Base-by-base conservation (phyloP, 2,797 vertebrate species). In the Parauchenoglanis punctatus region DNA sequence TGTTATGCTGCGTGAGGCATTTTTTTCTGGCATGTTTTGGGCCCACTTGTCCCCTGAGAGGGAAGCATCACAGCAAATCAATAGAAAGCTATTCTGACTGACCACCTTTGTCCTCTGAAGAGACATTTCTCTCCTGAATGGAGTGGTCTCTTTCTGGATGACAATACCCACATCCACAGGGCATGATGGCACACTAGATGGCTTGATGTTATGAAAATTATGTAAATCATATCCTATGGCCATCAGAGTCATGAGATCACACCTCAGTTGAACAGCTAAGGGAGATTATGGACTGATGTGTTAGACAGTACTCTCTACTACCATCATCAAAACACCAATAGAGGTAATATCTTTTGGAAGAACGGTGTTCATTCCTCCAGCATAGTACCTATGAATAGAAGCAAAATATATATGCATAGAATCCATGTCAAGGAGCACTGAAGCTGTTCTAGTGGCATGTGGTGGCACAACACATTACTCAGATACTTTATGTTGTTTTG, bases 1-100 rank as follows among this genome's bases (percentile, higher is more conserved):
- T 59, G 54, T 58, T 35, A 80, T 80, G 23, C 20, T 10, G 40
- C 11, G 10, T 67, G n/a, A 67, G n/a, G 15, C 7, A 67, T 31
- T 67, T 82, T 67, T 82, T 81, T 61, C 40, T 81, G 80, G 20
- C 80, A 81, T 81, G 78, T 81, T 81, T 81, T 61, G 35, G 78
- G 20, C 63, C 11, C 7, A 4, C 61, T 65, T 63, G 52, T 78
- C 54, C 5, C 5, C 40, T 25, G 18, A 49, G 61, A n/a, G 20
- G 17, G 25, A 82, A 49, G 23, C 44, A 35, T 31, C 63, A 54
- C 63, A 31, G 15, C 63, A 52, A 78, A 63, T n/a, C 35, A 63
- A 61, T 44, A 63, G 20, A 81, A 83, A 44, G 80, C 61, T 23
- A 11, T 52, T 52, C 8, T 31, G 61, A 28, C 44, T 28, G 44